phyloP scores from a whole-genome alignment of 2,797 vertebrate species.

The Orientallactaga sibirica region DNA sequence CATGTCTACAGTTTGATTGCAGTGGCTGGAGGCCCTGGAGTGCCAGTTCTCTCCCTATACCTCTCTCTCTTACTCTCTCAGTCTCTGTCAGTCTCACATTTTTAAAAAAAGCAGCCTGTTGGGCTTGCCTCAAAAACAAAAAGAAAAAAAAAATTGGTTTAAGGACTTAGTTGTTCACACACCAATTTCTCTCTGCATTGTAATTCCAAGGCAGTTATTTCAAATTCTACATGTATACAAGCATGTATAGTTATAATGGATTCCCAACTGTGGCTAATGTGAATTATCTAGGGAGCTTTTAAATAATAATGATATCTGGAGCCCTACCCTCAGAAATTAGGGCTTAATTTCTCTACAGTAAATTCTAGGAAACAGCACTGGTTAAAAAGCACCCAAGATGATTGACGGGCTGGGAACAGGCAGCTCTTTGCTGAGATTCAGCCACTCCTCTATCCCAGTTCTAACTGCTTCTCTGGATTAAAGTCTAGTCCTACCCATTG shows the following conservation, averaged over 20 bases:
- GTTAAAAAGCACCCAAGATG: neutral
- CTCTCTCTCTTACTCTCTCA: no score
- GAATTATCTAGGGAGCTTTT: neutral
- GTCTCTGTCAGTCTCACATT: no score
- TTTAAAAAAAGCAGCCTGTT: no score
- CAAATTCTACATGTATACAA: neutral
- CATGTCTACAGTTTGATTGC: no score
- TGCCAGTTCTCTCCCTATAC: no score
- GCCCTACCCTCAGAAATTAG: neutral
- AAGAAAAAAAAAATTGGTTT: neutral
- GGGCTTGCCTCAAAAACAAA: no score
- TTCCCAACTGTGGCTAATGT: neutral
- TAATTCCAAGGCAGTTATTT: neutral
- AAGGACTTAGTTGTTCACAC: neutral
- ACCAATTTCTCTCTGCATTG: conserved; percentile 10
- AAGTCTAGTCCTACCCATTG: conserved; percentile 25
- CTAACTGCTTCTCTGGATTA: conserved; percentile 37
- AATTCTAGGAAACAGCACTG: neutral
- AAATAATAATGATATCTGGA: neutral
- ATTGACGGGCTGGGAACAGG: neutral
- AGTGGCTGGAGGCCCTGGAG: no score
- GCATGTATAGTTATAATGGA: neutral
- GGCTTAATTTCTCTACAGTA: neutral
- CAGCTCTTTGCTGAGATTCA: neutral
- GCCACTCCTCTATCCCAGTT: neutral